Base-by-base conservation (phyloP, 2,797 vertebrate species). In the Cyprinella venusta region DNA sequence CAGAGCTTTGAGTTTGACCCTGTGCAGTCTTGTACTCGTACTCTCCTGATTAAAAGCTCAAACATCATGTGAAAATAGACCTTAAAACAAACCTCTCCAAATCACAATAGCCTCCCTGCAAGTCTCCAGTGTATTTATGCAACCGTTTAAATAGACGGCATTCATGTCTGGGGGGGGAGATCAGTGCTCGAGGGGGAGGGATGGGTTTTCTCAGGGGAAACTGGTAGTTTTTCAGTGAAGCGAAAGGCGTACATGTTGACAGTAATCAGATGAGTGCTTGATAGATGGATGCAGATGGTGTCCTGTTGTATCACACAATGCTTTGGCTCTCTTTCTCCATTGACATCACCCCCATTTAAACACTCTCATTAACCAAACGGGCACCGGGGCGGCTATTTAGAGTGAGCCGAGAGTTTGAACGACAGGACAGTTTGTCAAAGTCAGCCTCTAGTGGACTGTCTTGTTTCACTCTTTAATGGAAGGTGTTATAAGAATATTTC, bases 311-410 rank as follows among this genome's bases (percentile, higher is more conserved):
- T 91, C 86, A 88, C 94, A 94, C 94, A 91, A 89, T 86, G 79
- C 90, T 91, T 94, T 95, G 95, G 94, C 95, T 89, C 83, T 59
- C 88, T 90, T 69, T 69, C 90, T 80, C 70, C 88, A 61, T 91
- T 96, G 93, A 95, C 94, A 93, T 96, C 95, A 95, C 90, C n/a
- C 87, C 64, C 65, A 52, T 87, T 91, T 86, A 83, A 86, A 79
- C 24, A 38, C 88, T 78, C 84, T 89, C 85, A 89, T 90, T 90
- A 88, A 69, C 50, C 81, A 56, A 83, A 76, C 75, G 82, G 81
- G 88, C 85, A 45, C 87, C 79, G 85, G 90, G 90, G 91, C 90
- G 85, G 83, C 90, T 88, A 91, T 88, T 82, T 59, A 74, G 72
- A 74, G 56, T 21, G 45, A 30, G 61, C n/a, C 21, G 63, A 48